Percentiles rank a stretch among this genome's conserved stretches.
Evolutionary conservation across 2,888 invertebrate species (phyloP).

Genomic region (Axea sp.): DNA sequence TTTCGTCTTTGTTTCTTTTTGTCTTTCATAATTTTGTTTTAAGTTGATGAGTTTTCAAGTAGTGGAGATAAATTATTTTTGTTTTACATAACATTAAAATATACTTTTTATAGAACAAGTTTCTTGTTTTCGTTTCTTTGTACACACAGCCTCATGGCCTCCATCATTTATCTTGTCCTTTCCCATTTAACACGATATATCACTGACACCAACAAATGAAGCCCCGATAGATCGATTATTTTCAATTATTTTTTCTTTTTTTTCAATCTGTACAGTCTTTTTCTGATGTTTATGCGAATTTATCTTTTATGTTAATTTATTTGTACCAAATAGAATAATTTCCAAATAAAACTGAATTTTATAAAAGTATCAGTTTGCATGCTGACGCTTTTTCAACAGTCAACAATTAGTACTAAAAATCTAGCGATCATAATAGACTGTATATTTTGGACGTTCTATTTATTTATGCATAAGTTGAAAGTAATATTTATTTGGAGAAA

Average conservation of each 20-base stretch:
- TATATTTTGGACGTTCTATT: constrained; percentile 18
- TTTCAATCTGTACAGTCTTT: constrained; percentile 33
- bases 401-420: constrained; percentile 29
- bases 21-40: neutral
- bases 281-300: constrained; percentile 27
- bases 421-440: constrained; percentile 34
- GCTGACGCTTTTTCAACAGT: constrained; percentile 37
- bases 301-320: constrained; percentile 6
- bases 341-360: constrained; percentile 10
- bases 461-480: constrained; percentile 26
- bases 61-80: neutral
- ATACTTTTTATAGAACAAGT: too few relatives aligned
- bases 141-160: constrained; percentile 75
- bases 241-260: constrained; percentile 13
- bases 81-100: neutral
- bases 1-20: neutral
- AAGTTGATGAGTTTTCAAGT: too few relatives aligned
- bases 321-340: constrained; percentile 9
- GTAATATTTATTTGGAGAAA: constrained; percentile 12
- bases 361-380: constrained; percentile 40
- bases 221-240: constrained; percentile 20
- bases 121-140: too few relatives aligned
- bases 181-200: constrained; percentile 44
- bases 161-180: constrained; percentile 63
- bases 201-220: constrained; percentile 43